Evolutionary conservation across 2,888 invertebrate genomes (phyloP).

Genomic region (Polylopha cassiicola): DNA sequence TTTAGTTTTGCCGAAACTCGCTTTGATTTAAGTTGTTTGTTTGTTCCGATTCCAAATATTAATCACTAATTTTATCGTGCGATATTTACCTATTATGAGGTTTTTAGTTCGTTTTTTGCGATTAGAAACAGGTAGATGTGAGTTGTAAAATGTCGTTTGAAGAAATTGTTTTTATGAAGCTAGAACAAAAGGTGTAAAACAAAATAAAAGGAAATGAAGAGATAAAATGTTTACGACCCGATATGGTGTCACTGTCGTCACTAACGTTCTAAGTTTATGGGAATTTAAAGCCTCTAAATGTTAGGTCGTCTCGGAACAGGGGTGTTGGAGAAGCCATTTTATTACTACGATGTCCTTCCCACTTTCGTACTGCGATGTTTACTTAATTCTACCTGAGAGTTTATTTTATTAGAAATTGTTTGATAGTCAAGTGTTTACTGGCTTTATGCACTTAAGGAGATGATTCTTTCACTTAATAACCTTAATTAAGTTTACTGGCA

Average conservation of each 20-base stretch:
- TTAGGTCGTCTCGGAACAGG: slow-evolving; percentile 40
- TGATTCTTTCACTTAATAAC: too few relatives aligned
- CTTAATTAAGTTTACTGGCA: too few relatives aligned
- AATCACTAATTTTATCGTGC: slow-evolving; percentile 9
- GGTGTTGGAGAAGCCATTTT: slow-evolving; percentile 20
- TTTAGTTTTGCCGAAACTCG: slow-evolving; percentile 26
- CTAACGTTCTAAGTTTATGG: slow-evolving; percentile 51
- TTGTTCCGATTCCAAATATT: slow-evolving; percentile 13
- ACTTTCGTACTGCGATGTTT: too few relatives aligned
- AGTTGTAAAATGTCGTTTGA: slow-evolving; percentile 14
- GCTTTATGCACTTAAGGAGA: too few relatives aligned
- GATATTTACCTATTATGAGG: slow-evolving; percentile 25
- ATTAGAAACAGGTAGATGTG: slow-evolving; percentile 13
- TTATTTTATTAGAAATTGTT: too few relatives aligned
- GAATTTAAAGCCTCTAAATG: slow-evolving; percentile 54
- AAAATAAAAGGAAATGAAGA: slow-evolving; percentile 57
- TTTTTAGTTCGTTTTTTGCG: slow-evolving; percentile 30
- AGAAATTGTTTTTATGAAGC: slow-evolving; percentile 11
- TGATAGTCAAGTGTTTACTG: too few relatives aligned
- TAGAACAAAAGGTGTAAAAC: slow-evolving; percentile 37
- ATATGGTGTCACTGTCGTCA: slow-evolving; percentile 53
- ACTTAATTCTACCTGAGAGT: too few relatives aligned
- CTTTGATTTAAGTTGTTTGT: slow-evolving; percentile 11
- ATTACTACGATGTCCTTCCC: background rate
- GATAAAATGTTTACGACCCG: slow-evolving; percentile 71